Evolutionary conservation across 2,797 vertebrate genomes (phyloP), one percentile per base, ranked within the genome.

Genomic region (Huso huso): DNA sequence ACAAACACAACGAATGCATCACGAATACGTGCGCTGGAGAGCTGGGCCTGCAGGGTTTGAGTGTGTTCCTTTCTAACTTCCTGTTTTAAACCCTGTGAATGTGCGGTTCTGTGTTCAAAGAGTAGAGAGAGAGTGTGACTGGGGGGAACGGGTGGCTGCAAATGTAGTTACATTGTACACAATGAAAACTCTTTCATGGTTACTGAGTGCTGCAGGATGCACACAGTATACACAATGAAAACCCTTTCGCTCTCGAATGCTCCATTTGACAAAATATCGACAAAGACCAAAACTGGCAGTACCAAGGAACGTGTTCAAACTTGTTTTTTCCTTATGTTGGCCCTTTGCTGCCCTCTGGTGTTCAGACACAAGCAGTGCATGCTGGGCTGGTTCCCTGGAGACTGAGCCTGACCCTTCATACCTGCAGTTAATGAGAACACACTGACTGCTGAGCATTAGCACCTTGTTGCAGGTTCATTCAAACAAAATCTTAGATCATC

Each of bases 301-400:
- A 6, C 55, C 51, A 18, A 8, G 49, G 6, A 6, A 67, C 58
- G 15, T 60, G 49, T 48, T 49, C 23, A 50, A 3, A 1, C 55
- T 13, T 48, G 48, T 23, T 23, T 49, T 6, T 53, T 10, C 11
- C 51, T 3, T 49, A 66, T 9, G 9, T 49, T 63, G 63, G 73
- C 76, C 72, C 49, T 79, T 12, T 86, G 77, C 74, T 79, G 82
- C 84, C 87, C 73, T 77, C 83, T 51, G 12, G 73, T 82, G 87
- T 76, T 68, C 6, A 1, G 15, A 8, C 10, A 1, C 12, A 2
- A 49, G 6, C 4, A 2, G 8, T 63, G 73, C 49, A 59, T n/a
- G 71, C 65, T 15, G 2, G 2, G 6, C 61, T 64, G 10, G 10
- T 61, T 37, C 2, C 8, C 8, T 55, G 9, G 8, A 55, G 52